Percentiles rank a stretch among this genome's conserved stretches.
Evolutionary conservation across 2,113 vertebrate genomes (phyloP).

Genomic region (Labeo rohita): DNA sequence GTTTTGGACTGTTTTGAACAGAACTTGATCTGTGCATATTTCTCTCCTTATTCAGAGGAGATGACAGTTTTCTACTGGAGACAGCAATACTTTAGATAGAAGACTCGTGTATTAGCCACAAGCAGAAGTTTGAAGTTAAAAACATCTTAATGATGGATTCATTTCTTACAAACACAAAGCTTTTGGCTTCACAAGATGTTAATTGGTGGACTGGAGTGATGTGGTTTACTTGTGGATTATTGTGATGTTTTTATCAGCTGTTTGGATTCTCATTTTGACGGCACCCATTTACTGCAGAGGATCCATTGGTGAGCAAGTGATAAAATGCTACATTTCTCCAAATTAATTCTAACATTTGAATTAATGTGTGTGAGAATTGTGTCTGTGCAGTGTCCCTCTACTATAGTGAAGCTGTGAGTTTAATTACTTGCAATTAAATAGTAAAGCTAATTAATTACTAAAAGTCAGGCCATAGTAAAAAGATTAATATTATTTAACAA

Average conservation of each 20-base stretch:
- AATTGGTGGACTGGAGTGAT: neutral
- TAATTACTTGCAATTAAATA: neutral
- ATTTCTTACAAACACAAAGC: no score
- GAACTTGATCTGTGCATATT: no score
- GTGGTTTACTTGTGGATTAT: neutral
- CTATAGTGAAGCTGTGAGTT: no score
- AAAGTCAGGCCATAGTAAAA: neutral
- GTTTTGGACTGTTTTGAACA: no score
- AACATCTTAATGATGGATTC: neutral
- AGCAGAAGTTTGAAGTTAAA: no score
- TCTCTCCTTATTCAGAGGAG: neutral
- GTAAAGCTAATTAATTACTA: neutral
- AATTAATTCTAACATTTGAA: neutral
- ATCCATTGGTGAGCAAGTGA: neutral
- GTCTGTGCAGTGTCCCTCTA: no score
- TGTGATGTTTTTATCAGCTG: neutral
- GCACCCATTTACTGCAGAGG: neutral
- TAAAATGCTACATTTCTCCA: neutral
- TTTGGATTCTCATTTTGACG: neutral
- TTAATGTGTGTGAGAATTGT: neutral
- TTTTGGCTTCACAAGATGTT: no score
- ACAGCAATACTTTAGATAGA: no score
- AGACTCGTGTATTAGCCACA: no score
- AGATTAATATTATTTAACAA: neutral
- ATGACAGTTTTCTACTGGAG: no score